Evolutionary conservation across 2,797 vertebrate species (phyloP).

Genomic region (Gymnothorax javanicus): DNA sequence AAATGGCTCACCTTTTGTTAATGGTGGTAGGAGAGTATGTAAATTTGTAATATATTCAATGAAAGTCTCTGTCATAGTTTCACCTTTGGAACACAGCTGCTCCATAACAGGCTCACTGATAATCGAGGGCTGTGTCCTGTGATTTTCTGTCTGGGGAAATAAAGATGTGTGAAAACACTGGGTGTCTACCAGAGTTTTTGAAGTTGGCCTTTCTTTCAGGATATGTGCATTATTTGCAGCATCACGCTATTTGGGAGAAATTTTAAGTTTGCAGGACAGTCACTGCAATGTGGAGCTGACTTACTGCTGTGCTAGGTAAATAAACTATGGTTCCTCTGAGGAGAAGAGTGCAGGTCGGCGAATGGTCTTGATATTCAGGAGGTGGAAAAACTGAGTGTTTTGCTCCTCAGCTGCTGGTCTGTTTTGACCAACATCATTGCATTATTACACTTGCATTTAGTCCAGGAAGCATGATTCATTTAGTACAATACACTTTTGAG

Average conservation of each 20-base stretch:
- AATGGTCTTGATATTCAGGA: conserved; percentile 1
- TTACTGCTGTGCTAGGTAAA: not conserved
- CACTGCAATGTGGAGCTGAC: not conserved
- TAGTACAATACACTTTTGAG: conserved; percentile 50
- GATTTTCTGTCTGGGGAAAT: not conserved
- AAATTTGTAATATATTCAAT: not conserved
- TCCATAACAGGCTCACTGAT: not conserved
- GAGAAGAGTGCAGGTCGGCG: not conserved
- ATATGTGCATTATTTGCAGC: not conserved
- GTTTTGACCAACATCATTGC: conserved; percentile 37
- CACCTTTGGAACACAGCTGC: not conserved
- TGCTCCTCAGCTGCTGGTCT: conserved; percentile 29
- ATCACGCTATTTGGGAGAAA: not conserved
- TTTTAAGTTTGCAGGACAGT: not conserved
- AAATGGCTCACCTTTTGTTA: not conserved
- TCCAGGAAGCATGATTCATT: conserved; percentile 43
- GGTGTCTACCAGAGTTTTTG: not conserved
- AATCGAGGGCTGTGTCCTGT: not conserved
- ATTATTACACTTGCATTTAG: conserved; percentile 47
- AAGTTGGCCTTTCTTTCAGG: not conserved
- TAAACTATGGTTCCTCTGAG: not conserved
- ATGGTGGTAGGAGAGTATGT: not conserved
- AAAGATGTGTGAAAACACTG: not conserved
- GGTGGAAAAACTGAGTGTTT: conserved; percentile 34
- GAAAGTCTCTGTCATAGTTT: not conserved